These are phyloP conservation scores for Lasaia peninsularis DNA, from an alignment of 1,140 invertebrate species.

Conservation along the genomic window DNA sequence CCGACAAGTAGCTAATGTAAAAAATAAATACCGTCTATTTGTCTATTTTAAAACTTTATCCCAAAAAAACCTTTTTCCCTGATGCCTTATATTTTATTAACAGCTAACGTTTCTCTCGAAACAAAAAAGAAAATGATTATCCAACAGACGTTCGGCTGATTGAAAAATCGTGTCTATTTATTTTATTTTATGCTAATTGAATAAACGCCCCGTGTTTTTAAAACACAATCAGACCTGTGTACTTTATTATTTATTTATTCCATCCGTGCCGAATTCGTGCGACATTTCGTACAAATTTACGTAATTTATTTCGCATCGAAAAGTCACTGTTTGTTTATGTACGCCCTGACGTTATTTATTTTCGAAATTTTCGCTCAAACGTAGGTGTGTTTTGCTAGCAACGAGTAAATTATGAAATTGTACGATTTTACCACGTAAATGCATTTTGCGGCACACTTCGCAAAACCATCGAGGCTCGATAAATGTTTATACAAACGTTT, in stretches of 20 bases:
- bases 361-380: conserved; percentile 34
- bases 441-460: conserved; percentile 16
- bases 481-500: conserved; percentile 14
- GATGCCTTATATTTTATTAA: neutral
- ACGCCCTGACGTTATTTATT: conserved; percentile 35
- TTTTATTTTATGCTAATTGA: conserved; percentile 19
- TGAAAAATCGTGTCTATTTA: conserved; percentile 25
- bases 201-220: conserved; percentile 24
- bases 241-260: conserved; percentile 43
- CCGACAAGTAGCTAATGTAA: too few relatives aligned
- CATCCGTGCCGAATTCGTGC: conserved; percentile 36
- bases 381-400: conserved; percentile 31
- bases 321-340: conserved; percentile 38
- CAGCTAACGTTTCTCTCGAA: neutral
- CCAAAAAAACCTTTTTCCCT: neutral
- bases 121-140: conserved; percentile 14
- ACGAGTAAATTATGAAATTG: conserved; percentile 33
- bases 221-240: conserved; percentile 32
- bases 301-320: conserved; percentile 46
- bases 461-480: neutral
- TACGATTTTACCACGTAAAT: conserved; percentile 14
- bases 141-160: conserved; percentile 7
- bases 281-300: conserved; percentile 43
- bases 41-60: too few relatives aligned
- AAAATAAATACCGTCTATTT: too few relatives aligned